Evolutionary conservation across 2,113 vertebrate genomes (phyloP).

Genomic region (Odontesthes bonariensis): DNA sequence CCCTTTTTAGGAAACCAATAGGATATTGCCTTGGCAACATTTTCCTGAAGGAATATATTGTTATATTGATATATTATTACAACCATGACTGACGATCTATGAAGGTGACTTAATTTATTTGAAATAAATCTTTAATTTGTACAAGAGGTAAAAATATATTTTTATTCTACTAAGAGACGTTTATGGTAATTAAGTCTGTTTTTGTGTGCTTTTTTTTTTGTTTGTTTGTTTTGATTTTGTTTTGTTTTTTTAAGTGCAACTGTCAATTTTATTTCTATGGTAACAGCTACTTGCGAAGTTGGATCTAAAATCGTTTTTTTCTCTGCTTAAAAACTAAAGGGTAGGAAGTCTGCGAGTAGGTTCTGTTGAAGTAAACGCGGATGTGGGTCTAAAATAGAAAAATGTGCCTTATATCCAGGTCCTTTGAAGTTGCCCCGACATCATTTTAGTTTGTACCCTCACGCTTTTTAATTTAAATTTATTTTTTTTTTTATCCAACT

Average conservation of each 20-base stretch:
- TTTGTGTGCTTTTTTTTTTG: conserved; percentile 56
- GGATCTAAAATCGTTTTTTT: conserved; percentile 7
- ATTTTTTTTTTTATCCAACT: not conserved
- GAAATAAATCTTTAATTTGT: conserved; percentile 86
- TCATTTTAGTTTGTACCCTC: conserved; percentile 36
- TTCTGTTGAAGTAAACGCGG: conserved; percentile 28
- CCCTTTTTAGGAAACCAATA: conserved; percentile 71
- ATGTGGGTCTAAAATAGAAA: conserved; percentile 41
- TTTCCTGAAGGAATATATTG: conserved; percentile 76
- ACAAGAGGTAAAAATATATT: conserved; percentile 81
- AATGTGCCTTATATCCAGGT: conserved; percentile 77
- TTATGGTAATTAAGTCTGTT: conserved; percentile 69
- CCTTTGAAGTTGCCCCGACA: conserved; percentile 46
- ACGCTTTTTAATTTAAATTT: conserved; percentile 4
- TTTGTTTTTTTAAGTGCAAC: conserved; percentile 42
- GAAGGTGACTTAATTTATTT: conserved; percentile 87
- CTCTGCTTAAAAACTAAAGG: conserved; percentile 9
- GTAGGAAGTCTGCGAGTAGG: conserved; percentile 21
- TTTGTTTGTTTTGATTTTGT: conserved; percentile 64
- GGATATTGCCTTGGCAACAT: conserved; percentile 70
- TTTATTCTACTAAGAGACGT: conserved; percentile 79
- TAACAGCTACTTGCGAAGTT: conserved; percentile 31
- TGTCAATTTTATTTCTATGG: conserved; percentile 47
- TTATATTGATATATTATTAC: conserved; percentile 76
- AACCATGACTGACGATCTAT: conserved; percentile 77